A percentile compares a stretch with the other conserved stretches of the same genome.
Evolutionary conservation across 2,113 vertebrate species (phyloP).

Genomic region (Ptilonorhynchus violaceus): DNA sequence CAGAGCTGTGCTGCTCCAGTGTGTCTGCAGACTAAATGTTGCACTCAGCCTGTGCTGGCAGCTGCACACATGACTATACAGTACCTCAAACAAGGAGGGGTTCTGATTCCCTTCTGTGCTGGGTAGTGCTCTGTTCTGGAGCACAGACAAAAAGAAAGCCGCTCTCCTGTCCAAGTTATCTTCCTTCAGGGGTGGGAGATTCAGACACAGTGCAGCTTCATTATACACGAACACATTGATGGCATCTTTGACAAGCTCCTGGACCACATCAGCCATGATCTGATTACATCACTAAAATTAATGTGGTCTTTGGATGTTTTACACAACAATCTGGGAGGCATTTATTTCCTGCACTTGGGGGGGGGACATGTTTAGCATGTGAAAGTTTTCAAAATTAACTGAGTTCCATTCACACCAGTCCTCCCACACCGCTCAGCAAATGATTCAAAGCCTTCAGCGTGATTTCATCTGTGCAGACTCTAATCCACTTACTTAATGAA

Average conservation of each 20-base stretch:
- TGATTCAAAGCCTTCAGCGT: slow-evolving; percentile 83
- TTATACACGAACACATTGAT: slow-evolving; percentile 26
- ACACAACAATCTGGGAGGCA: slow-evolving; percentile 31
- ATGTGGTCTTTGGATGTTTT: slow-evolving; percentile 49
- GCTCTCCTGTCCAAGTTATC: not conserved
- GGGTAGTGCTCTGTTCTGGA: not conserved
- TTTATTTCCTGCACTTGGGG: slow-evolving; percentile 11
- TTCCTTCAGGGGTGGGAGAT: not conserved
- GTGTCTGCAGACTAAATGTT: not conserved
- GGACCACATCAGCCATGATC: slow-evolving; percentile 48
- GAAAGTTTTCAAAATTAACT: slow-evolving; percentile 76
- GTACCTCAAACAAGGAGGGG: not conserved
- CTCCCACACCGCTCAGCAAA: slow-evolving; percentile 79
- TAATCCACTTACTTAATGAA: slow-evolving; percentile 98
- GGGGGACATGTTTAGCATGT: slow-evolving; percentile 54
- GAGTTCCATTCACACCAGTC: slow-evolving; percentile 72
- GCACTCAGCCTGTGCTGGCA: not conserved
- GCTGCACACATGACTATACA: not conserved
- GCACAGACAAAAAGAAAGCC: not conserved
- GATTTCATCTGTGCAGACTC: slow-evolving; percentile 89
- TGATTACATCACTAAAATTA: slow-evolving; percentile 48
- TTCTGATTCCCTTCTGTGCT: not conserved
- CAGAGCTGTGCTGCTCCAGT: not conserved
- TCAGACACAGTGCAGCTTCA: not conserved
- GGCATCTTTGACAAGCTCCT: slow-evolving; percentile 49